phyloP scores from a whole-genome alignment of 2,797 vertebrate species.

The Danio choprae region DNA sequence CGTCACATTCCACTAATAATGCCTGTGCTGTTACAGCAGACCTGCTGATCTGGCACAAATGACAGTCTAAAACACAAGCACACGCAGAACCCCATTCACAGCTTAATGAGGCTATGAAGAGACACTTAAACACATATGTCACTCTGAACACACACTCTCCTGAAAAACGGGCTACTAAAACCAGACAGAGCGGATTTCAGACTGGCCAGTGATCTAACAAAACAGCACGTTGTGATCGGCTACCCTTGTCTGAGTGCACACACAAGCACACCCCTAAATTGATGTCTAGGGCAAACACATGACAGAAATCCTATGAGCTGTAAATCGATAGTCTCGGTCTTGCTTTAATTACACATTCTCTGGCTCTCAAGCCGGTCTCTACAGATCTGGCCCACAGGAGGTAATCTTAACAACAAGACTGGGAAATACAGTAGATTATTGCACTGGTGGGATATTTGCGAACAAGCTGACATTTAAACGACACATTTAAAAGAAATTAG shows the following conservation, averaged over 20 bases:
- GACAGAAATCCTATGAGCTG: conserved; percentile 57
- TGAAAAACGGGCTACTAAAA: background rate
- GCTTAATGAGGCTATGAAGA: conserved; percentile 50
- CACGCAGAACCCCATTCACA: conserved; percentile 43
- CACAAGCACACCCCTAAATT: conserved; percentile 48
- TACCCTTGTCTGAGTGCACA: conserved; percentile 23
- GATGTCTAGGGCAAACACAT: conserved; percentile 45
- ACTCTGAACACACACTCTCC: conserved; percentile 9
- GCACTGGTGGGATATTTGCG: background rate
- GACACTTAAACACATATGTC: conserved; percentile 33
- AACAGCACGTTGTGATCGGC: conserved; percentile 36
- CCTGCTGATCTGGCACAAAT: conserved; percentile 52
- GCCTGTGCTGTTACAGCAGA: conserved; percentile 20
- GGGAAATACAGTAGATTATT: conserved; percentile 40
- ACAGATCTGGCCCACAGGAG: conserved; percentile 44
- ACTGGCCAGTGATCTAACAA: conserved; percentile 26
- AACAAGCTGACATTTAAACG: conserved; percentile 39
- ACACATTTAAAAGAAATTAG: conserved; percentile 22
- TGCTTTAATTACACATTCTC: conserved; percentile 59
- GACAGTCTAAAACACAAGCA: conserved; percentile 21
- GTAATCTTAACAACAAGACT: conserved; percentile 39
- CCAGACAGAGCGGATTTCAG: conserved; percentile 21
- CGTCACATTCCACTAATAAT: conserved; percentile 27
- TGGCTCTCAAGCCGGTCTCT: conserved; percentile 35
- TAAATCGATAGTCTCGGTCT: conserved; percentile 49